Percentiles rank a stretch among this genome's conserved stretches.
Conservation (phyloP, 2,113 vertebrate genomes). For the Pluvianellus socialis region DNA sequence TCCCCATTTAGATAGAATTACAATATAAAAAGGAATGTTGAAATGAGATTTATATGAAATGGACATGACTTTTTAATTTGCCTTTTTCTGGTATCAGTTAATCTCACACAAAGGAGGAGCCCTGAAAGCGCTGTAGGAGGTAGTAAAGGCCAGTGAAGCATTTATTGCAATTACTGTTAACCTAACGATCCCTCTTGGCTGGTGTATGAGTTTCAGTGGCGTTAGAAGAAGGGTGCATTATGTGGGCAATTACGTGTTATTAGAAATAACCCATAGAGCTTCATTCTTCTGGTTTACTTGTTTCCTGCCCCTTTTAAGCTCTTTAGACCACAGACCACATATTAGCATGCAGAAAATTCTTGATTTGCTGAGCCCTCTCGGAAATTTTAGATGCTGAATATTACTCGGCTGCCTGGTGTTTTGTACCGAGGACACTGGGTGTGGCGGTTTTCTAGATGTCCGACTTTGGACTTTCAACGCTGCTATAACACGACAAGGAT, state of each 20-base stretch:
- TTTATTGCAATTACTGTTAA: neutral
- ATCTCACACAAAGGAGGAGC: neutral
- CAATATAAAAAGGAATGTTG: neutral
- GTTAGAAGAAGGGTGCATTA: neutral
- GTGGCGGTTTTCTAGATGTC: neutral
- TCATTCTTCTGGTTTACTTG: neutral
- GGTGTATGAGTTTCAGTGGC: neutral
- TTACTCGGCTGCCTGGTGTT: neutral
- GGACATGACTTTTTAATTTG: neutral
- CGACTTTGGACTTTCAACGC: neutral
- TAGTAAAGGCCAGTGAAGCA: constrained; percentile 2
- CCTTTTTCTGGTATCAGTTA: neutral
- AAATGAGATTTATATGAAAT: neutral
- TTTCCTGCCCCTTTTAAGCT: neutral
- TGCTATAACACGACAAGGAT: neutral
- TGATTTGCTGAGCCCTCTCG: neutral
- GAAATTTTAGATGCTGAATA: neutral
- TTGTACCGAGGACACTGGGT: neutral
- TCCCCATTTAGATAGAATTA: neutral
- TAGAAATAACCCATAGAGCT: neutral
- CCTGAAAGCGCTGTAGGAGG: neutral
- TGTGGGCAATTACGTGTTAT: neutral
- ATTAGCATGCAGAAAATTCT: neutral
- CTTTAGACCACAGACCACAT: neutral
- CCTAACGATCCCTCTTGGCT: neutral